These are phyloP conservation scores for Eristalinus aeneus DNA, from an alignment of 2,888 invertebrate species.

Conservation along the genomic window DNA sequence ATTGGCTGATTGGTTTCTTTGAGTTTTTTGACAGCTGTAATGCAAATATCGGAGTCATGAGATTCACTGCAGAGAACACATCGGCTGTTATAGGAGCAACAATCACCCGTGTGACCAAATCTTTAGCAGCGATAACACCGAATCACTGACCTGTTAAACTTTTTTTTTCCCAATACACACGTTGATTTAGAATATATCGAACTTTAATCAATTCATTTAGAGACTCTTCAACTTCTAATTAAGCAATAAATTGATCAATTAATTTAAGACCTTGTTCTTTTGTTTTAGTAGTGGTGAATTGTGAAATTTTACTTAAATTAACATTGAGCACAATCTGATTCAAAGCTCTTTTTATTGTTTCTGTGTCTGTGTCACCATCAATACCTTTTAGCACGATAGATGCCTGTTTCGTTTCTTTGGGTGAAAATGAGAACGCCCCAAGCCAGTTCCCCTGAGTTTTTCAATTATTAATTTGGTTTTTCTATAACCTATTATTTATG, in stretches of 20 bases:
- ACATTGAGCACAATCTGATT: neutral
- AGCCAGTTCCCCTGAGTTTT: too few species aligned
- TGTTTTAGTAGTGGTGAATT: too few species aligned
- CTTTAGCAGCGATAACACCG: constrained; percentile 13
- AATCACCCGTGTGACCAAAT: constrained; percentile 17
- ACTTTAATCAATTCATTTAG: too few species aligned
- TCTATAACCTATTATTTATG: too few species aligned
- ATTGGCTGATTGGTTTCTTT: neutral
- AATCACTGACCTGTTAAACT: neutral
- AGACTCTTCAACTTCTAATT: too few species aligned
- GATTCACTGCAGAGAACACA: neutral
- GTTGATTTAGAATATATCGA: too few species aligned
- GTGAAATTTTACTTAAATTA: neutral
- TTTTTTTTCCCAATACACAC: constrained; percentile 19
- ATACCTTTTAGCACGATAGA: constrained; percentile 3
- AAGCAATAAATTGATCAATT: too few species aligned
- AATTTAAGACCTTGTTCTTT: too few species aligned
- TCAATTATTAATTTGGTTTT: too few species aligned
- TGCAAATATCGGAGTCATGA: constrained; percentile 1
- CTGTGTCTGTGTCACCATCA: constrained; percentile 23
- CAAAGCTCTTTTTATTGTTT: neutral
- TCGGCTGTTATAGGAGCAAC: constrained; percentile 14
- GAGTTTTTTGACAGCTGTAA: neutral
- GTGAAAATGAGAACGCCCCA: too few species aligned
- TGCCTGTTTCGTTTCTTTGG: neutral